A percentile compares a stretch with the other conserved stretches of the same genome.
phyloP scores from a whole-genome alignment of 2,797 vertebrate genomes.

The Falco biarmicus region DNA sequence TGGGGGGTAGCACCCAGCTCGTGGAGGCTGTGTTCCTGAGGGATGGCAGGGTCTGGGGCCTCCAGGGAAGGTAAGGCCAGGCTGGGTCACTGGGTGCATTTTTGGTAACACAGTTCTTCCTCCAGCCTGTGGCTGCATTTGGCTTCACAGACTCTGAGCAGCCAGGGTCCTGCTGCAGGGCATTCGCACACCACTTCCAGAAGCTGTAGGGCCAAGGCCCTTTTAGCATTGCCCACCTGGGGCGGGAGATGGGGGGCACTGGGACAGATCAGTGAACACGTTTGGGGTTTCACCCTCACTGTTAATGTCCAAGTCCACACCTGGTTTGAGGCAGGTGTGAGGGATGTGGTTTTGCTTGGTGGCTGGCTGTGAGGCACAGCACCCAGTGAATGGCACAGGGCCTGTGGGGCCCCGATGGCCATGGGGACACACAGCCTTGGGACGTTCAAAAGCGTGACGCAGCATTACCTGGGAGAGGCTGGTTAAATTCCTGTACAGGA shows the following conservation, averaged over 20 bases:
- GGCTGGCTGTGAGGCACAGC: background rate
- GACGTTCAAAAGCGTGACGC: background rate
- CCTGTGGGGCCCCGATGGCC: background rate
- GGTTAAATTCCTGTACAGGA: background rate
- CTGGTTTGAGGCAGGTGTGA: background rate
- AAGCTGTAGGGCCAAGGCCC: background rate
- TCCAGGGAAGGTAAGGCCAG: background rate
- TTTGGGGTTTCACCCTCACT: background rate
- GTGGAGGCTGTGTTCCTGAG: background rate
- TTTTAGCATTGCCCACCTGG: background rate
- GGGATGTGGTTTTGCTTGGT: background rate
- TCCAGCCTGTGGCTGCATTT: background rate
- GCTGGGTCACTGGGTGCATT: background rate
- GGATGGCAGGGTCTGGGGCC: background rate
- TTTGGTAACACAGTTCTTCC: background rate
- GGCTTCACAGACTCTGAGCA: background rate
- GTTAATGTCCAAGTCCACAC: background rate
- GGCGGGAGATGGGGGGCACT: background rate
- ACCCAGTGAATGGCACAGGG: background rate
- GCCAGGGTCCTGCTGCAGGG: no score
- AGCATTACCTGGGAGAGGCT: background rate
- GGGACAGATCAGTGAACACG: rapidly evolving
- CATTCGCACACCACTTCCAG: background rate
- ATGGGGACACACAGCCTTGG: background rate
- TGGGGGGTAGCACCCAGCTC: background rate